A percentile compares a stretch with the other conserved stretches of the same genome.
Evolutionary conservation across 1,140 invertebrate genomes (phyloP).

Genomic region (Steinernema khuongi): DNA sequence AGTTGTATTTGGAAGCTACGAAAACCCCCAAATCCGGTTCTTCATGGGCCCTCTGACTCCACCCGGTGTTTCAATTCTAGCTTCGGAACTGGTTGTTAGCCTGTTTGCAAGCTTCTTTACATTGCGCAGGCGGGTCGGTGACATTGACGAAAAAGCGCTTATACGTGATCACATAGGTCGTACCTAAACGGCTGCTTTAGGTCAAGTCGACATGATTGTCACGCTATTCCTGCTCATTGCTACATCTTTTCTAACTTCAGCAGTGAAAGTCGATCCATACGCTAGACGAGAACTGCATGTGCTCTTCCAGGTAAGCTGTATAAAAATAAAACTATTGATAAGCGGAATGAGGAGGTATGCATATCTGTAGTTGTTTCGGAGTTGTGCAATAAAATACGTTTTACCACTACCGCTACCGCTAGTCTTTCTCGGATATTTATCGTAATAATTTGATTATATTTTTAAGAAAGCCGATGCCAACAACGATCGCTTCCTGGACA

Average conservation of each 20-base stretch:
- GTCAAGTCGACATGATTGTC: background rate
- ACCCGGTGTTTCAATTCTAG: conserved; percentile 5
- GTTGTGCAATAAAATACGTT: too few relatives aligned
- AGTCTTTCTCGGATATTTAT: too few relatives aligned
- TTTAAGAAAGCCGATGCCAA: conserved; percentile 6
- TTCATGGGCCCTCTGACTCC: background rate
- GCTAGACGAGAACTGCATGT: background rate
- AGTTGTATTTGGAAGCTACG: background rate
- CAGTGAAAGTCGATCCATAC: background rate
- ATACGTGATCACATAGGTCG: conserved; percentile 1
- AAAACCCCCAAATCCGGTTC: background rate
- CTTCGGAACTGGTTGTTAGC: background rate
- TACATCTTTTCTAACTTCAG: background rate
- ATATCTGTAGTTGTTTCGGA: too few relatives aligned
- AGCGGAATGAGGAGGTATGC: too few relatives aligned
- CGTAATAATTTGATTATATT: too few relatives aligned
- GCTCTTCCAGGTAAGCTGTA: background rate
- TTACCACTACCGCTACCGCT: too few relatives aligned
- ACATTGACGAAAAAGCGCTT: conserved; percentile 9
- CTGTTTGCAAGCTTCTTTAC: background rate
- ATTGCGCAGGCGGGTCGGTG: background rate
- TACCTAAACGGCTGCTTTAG: background rate
- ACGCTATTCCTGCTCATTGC: background rate
- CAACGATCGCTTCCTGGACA: background rate
- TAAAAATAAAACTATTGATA: background rate